Base-by-base conservation (phyloP, 2,113 vertebrate species). In the Platycercus adscitus region DNA sequence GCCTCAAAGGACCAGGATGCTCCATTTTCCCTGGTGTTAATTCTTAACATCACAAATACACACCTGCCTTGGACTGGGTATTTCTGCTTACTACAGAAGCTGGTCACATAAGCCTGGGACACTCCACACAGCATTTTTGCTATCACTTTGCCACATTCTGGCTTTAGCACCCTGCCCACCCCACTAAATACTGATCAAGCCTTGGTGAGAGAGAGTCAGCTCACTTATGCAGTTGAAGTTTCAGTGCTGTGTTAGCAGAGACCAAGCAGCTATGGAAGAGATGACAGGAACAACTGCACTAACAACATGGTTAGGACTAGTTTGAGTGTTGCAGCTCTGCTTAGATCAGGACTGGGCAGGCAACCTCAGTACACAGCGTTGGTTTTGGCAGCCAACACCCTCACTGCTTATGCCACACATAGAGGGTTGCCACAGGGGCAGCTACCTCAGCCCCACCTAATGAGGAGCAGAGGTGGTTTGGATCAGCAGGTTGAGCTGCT, bases 311-410 rank as follows among this genome's bases (percentile, higher is more conserved):
- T 8, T 41, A 5, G 17, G 37, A 50, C 33, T 7, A 6, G 69
- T 44, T 28, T 79, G 47, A 75, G 87, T 70, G 95, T n/a, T 44
- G 89, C 89, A 94, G 28, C 13, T 13, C 0, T 2, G 71, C 93
- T 13, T 7, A 18, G 35, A 49, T n/a, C 61, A 65, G 70, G 43
- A 29, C 58, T 20, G 87, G 93, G 87, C 89, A 72, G 50, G 65
- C 83, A 85, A 4, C 44, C 66, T 28, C 1, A 2, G 0, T 17
- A 50, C 72, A 18, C 0, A 50, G 95, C 43, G 2, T 0, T 10
- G 39, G 11, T 2, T 68, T 33, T 49, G 85, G 81, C 85, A 71
- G 81, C 68, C 60, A 61, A 26, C 81, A n/a, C 52, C 89, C 68
- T 53, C 29, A 1, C 60, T n/a, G 41, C 76, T 58, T 44, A 55